phyloP scores from a whole-genome alignment of 2,113 vertebrate genomes.

The Arvicanthis niloticus region DNA sequence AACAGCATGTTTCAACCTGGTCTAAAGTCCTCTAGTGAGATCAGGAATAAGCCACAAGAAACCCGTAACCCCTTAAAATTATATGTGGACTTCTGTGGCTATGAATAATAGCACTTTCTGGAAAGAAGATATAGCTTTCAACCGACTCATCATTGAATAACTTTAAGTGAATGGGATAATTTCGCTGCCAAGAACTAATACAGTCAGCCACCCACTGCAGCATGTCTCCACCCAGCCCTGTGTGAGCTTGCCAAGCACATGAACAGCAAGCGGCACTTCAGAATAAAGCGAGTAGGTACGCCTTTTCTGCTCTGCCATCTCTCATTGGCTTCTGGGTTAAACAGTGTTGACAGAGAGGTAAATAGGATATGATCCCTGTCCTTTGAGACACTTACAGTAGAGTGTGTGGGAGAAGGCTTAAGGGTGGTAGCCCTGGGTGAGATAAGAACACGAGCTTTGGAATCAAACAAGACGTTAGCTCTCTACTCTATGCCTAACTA shows the following conservation, averaged over 20 bases:
- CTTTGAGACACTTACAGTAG: constrained; percentile 30
- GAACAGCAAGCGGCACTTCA: neutral
- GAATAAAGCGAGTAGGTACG: neutral
- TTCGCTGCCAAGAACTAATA: neutral
- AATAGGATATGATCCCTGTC: neutral
- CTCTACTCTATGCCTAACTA: neutral
- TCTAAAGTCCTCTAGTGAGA: neutral
- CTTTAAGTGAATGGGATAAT: neutral
- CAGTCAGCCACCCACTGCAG: neutral
- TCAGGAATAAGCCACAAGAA: neutral
- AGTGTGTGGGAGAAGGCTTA: neutral
- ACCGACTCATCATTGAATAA: constrained; percentile 5
- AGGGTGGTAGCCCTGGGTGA: neutral
- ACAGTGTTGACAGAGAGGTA: constrained; percentile 10
- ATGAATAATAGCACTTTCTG: neutral
- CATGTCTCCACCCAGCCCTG: neutral
- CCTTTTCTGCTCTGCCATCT: neutral
- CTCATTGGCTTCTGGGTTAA: constrained; percentile 27
- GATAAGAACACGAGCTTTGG: constrained; percentile 36
- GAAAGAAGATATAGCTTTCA: neutral
- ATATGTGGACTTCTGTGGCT: neutral
- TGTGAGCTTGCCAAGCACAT: neutral
- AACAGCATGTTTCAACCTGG: neutral
- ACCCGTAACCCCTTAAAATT: neutral
- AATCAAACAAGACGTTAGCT: neutral